Conservation (phyloP, 2,797 vertebrate species). For the Notoglanidium macrostoma region DNA sequence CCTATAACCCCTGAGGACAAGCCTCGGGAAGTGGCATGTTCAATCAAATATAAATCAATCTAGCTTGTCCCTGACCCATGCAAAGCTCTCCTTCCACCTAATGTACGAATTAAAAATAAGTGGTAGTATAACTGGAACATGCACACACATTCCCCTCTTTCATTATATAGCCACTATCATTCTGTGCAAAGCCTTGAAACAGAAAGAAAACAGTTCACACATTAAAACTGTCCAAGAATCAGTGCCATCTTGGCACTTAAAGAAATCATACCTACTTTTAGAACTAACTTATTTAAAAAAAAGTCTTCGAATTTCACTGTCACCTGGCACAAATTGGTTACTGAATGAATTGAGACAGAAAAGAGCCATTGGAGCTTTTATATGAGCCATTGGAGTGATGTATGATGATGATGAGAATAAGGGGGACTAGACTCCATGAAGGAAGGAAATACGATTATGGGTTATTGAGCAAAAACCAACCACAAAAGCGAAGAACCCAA, state of each 20-base stretch:
- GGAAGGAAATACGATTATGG: not conserved
- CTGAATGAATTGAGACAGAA: not conserved
- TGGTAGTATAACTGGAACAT: slow-evolving; percentile 19
- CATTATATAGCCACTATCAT: not conserved
- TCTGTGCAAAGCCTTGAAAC: slow-evolving; percentile 7
- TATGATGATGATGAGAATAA: not conserved
- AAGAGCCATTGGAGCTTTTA: not conserved
- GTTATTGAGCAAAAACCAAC: not conserved
- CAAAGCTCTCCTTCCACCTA: slow-evolving; percentile 7
- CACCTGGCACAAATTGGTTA: not conserved
- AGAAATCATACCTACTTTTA: not conserved
- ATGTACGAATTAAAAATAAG: slow-evolving; percentile 16
- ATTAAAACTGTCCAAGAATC: not conserved
- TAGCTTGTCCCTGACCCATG: slow-evolving; percentile 44
- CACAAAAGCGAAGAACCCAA: not conserved
- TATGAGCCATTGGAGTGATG: not conserved
- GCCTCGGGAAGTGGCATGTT: slow-evolving; percentile 48
- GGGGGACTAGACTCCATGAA: not conserved
- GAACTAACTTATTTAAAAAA: not conserved
- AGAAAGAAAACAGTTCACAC: not conserved
- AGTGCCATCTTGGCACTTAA: not conserved
- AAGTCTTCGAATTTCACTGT: not conserved
- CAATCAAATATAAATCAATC: slow-evolving; percentile 65
- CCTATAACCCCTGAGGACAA: slow-evolving; percentile 33
- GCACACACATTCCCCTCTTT: not conserved